phyloP scores from a whole-genome alignment of 1,140 invertebrate genomes.

The Penaeus indicus region DNA sequence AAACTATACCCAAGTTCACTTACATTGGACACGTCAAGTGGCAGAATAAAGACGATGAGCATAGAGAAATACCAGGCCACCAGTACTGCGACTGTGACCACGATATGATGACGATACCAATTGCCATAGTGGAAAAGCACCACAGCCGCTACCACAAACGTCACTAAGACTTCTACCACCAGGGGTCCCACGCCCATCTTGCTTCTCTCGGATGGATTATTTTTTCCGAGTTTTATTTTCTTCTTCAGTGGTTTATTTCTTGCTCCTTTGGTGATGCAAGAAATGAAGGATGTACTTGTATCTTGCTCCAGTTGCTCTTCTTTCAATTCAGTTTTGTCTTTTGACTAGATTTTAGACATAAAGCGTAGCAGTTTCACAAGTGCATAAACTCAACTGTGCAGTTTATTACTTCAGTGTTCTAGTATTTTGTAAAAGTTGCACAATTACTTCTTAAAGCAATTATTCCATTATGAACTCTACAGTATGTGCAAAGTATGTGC shows the following conservation, averaged over 20 bases:
- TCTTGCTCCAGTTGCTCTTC: too few species aligned
- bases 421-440: too few species aligned
- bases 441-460: too few species aligned
- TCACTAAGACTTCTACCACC: slow-evolving; percentile 83
- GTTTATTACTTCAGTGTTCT: too few species aligned
- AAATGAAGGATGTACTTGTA: neutral
- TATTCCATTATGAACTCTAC: too few species aligned
- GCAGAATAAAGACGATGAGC: slow-evolving; percentile 96
- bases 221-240: neutral
- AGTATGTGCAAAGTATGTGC: too few species aligned
- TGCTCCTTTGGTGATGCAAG: neutral
- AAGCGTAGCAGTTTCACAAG: too few species aligned
- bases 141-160: slow-evolving; percentile 84
- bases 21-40: slow-evolving; percentile 96
- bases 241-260: neutral
- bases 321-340: too few species aligned
- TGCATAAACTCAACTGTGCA: too few species aligned
- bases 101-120: slow-evolving; percentile 90
- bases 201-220: neutral
- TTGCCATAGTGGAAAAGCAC: slow-evolving; percentile 95
- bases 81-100: slow-evolving; percentile 93
- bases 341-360: too few species aligned
- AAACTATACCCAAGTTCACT: slow-evolving; percentile 71
- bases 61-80: slow-evolving; percentile 99
- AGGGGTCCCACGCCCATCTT: slow-evolving; percentile 85